These are phyloP conservation scores for Seriola aureovittata DNA, from an alignment of 2,113 vertebrate species.

Conservation along the genomic window DNA sequence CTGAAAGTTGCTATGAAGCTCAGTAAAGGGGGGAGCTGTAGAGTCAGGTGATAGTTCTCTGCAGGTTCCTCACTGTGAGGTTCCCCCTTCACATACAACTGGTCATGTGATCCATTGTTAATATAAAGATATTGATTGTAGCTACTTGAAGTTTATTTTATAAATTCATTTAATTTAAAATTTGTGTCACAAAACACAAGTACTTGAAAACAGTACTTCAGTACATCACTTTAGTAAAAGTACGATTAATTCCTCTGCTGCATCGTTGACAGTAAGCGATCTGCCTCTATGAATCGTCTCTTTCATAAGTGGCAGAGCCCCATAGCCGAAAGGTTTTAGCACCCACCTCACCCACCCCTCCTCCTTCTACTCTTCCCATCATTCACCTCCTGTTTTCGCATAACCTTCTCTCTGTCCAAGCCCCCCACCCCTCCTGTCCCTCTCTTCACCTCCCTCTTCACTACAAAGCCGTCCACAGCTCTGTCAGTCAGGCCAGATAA, in stretches of 20 bases:
- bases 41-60: too few relatives aligned
- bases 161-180: not conserved
- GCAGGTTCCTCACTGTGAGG: too few relatives aligned
- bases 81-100: not conserved
- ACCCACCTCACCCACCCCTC: constrained; percentile 52
- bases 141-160: too few relatives aligned
- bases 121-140: too few relatives aligned
- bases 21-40: too few relatives aligned
- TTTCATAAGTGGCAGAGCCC: constrained; percentile 79
- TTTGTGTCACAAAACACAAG: not conserved
- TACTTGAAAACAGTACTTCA: not conserved
- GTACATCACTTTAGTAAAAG: not conserved
- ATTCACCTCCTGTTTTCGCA: constrained; percentile 75
- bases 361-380: constrained; percentile 79
- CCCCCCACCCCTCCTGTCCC: constrained; percentile 68
- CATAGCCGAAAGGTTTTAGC: constrained; percentile 70
- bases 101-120: not conserved
- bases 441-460: constrained; percentile 70
- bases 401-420: constrained; percentile 76
- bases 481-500: constrained; percentile 86
- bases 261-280: constrained; percentile 72
- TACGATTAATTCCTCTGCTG: not conserved
- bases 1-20: too few relatives aligned
- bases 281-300: constrained; percentile 80
- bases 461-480: constrained; percentile 82